Conservation (phyloP, 2,888 invertebrate species). For the Allacma fusca region DNA sequence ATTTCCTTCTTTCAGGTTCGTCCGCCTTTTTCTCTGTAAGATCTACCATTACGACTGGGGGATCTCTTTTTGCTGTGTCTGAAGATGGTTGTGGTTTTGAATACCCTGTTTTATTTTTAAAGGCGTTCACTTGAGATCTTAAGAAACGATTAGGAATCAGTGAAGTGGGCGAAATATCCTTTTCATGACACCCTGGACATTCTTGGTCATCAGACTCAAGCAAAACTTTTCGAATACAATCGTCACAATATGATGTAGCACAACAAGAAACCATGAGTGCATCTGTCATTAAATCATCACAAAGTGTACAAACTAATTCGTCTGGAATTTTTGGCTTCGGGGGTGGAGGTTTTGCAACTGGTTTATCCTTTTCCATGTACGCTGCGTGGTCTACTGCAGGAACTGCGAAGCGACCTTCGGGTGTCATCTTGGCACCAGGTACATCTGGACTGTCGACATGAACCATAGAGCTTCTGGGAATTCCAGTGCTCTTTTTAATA, state of each 20-base stretch:
- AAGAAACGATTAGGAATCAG: slow-evolving; percentile 92
- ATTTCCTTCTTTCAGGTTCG: slow-evolving; percentile 31
- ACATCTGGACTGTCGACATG: slow-evolving; percentile 88
- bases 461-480: slow-evolving; percentile 95
- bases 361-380: slow-evolving; percentile 66
- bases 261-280: slow-evolving; percentile 99
- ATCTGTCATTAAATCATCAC: slow-evolving; percentile 89
- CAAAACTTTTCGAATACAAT: slow-evolving; percentile 89
- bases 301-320: slow-evolving; percentile 90
- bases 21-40: slow-evolving; percentile 37
- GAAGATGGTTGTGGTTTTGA: slow-evolving; percentile 66
- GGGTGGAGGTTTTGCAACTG: slow-evolving; percentile 62
- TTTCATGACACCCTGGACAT: slow-evolving; percentile 93
- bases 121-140: slow-evolving; percentile 86
- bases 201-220: slow-evolving; percentile 94
- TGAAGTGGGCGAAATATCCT: slow-evolving; percentile 89
- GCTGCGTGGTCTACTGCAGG: slow-evolving; percentile 72
- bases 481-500: slow-evolving; percentile 94
- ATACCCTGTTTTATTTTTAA: slow-evolving; percentile 91
- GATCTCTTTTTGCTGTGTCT: slow-evolving; percentile 32
- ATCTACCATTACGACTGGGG: slow-evolving; percentile 41
- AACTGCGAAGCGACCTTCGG: slow-evolving; percentile 71
- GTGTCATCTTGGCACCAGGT: slow-evolving; percentile 91
- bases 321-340: slow-evolving; percentile 77
- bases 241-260: slow-evolving; percentile 97